Evolutionary conservation across 2,113 vertebrate species (phyloP), one percentile per base, ranked within the genome.

Genomic region (Melanerpes aurifrons): DNA sequence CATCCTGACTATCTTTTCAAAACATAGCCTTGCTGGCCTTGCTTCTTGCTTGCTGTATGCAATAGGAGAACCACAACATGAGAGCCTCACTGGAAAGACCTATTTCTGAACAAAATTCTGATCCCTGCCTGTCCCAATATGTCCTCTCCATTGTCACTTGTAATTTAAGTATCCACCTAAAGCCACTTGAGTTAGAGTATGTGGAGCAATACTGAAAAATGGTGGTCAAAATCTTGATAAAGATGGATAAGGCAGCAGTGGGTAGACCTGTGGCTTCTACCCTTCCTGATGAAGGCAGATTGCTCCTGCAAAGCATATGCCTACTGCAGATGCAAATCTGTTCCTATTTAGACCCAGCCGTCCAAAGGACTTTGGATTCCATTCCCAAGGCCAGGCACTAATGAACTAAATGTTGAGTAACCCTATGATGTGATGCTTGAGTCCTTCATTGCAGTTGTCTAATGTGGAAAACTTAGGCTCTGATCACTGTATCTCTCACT

Each of bases 11-110:
- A 45, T 5, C 70, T 64, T 75, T 16, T 29, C 26, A 75, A 86
- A 86, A 63, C 22, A 18, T 1, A 75, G 32, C 4, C 12, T 45
- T 48, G 32, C 31, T 26, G 47, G 24, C 35, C 25, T 68, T 40
- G 12, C 48, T 68, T 45, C 37, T 62, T 47, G 63, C 29, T 25
- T 10, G 2, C 15, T 0, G 0, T 16, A 11, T 19, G 26, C n/a
- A 67, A 83, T 16, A 47, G 12, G 40, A 82, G 29, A 82, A 63
- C 8, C 22, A 31, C 20, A 64, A 45, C 6, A 8, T 4, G 24
- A 80, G 9, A 13, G 72, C 9, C 15, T 57, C 28, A 74, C 14
- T 28, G n/a, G 28, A 85, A 79, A 87, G 32, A 22, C 16, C 25
- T 57, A 53, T 63, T 50, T 19, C 75, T 59, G 35, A 67, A 32